phyloP scores from a whole-genome alignment of 2,888 invertebrate genomes.

The Leptinotarsa tumamoca region DNA sequence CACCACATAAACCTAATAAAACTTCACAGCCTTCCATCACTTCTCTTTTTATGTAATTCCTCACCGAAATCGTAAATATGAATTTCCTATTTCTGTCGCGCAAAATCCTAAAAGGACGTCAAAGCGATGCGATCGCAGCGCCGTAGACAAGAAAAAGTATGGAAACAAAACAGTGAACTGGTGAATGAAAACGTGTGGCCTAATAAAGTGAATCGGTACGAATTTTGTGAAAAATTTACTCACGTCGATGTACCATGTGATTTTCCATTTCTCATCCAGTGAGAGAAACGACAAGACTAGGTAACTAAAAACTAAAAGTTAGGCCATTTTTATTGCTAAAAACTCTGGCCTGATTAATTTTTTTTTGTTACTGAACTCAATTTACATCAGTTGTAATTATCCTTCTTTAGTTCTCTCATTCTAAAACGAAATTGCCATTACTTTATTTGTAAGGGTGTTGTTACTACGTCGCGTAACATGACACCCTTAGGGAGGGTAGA shows the following conservation, averaged over 20 bases:
- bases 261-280: neutral
- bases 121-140: constrained; percentile 9
- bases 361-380: neutral
- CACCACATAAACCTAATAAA: neutral
- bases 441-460: constrained; percentile 3
- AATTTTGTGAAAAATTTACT: neutral
- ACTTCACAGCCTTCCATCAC: neutral
- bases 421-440: neutral
- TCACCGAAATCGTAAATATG: neutral
- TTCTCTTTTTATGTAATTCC: neutral
- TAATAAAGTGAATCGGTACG: neutral
- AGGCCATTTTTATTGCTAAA: neutral
- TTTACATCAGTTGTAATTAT: neutral
- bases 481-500: constrained; percentile 21
- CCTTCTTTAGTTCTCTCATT: neutral
- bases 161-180: constrained; percentile 19
- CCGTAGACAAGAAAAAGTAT: neutral
- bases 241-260: neutral
- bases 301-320: neutral
- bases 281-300: neutral
- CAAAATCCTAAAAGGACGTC: constrained; percentile 19
- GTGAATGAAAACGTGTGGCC: constrained; percentile 5
- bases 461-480: neutral
- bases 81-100: neutral
- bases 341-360: neutral